Evolutionary conservation across 2,113 vertebrate species (phyloP), one percentile per base, ranked within the genome.

Genomic region (Stercorarius parasiticus): DNA sequence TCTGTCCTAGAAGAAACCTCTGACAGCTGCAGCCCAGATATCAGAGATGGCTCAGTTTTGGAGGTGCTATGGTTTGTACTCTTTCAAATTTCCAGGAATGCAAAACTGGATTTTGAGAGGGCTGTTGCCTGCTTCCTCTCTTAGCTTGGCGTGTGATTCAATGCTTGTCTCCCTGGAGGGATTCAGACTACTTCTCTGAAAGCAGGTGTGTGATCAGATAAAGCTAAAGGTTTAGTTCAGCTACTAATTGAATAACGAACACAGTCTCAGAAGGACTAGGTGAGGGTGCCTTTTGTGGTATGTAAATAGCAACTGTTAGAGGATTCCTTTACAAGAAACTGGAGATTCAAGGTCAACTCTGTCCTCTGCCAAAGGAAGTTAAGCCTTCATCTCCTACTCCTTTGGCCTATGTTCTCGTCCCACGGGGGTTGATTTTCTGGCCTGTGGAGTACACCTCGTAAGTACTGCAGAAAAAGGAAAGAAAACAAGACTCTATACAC

Each of bases 181-280:
- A 34, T 77, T 56, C 30, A 25, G 49, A 9, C 34, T 66, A 11
- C 55, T 76, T 8, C 70, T 92, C 67, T 82, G 70, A 61, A 61
- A 86, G 72, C 73, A 82, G 77, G 64, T 81, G 53, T 78, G 45
- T 49, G 66, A 82, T 93, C 8, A 3, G 80, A 22, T 56, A 25
- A 80, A 26, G 71, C 18, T 72, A 6, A 55, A 82, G 29, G 45
- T 72, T 71, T 76, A 52, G 34, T 69, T 12, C 34, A 65, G 23
- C 47, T 67, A 5, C n/a, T 79, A 45, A 23, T 0, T 42, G 50
- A 76, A 15, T 17, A 76, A 29, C 0, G 0, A 67, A 8, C 32
- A 21, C 13, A 38, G 36, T 30, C 43, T 71, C 29, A 13, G 69
- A 49, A 84, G 85, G 65, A 43, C 20, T 10, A 38, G 78, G 42